Percentiles rank a stretch among this genome's conserved stretches.
Evolutionary conservation across 1,140 invertebrate species (phyloP).

Genomic region (Linepithema humile): DNA sequence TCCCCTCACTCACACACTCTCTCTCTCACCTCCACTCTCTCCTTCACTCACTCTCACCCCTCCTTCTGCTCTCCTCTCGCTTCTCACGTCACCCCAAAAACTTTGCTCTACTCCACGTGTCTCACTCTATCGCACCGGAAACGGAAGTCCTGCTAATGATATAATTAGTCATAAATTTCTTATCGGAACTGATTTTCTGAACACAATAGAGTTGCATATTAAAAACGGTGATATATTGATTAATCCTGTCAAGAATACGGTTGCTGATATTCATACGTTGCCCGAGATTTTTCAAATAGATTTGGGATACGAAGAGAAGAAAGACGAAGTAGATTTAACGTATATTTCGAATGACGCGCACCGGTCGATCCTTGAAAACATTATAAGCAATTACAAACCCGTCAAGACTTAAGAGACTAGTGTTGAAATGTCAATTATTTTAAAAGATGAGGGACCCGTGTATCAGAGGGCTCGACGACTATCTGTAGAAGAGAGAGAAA

Average conservation of each 20-base stretch:
- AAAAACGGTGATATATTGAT: background rate
- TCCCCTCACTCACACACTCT: too few species aligned
- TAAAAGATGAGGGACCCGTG: constrained; percentile 11
- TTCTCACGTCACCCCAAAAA: too few species aligned
- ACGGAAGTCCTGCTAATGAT: too few species aligned
- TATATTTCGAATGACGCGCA: background rate
- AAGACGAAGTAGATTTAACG: background rate
- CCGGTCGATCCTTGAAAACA: background rate
- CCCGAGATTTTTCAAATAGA: constrained; percentile 28
- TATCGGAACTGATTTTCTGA: constrained; percentile 27
- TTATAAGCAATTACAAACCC: background rate
- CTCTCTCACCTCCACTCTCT: too few species aligned
- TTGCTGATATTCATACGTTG: background rate
- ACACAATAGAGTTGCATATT: background rate
- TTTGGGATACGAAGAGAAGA: background rate
- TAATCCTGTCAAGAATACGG: background rate
- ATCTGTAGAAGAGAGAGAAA: background rate
- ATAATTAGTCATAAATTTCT: background rate
- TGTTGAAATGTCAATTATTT: background rate
- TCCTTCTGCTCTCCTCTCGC: too few species aligned
- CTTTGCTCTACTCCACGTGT: too few species aligned
- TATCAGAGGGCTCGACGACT: background rate
- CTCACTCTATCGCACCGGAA: too few species aligned
- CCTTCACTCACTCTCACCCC: too few species aligned
- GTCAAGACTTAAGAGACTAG: background rate